A percentile compares a stretch with the other conserved stretches of the same genome.
Evolutionary conservation across 1,140 invertebrate species (phyloP).

Genomic region (Drosophila arawakana): DNA sequence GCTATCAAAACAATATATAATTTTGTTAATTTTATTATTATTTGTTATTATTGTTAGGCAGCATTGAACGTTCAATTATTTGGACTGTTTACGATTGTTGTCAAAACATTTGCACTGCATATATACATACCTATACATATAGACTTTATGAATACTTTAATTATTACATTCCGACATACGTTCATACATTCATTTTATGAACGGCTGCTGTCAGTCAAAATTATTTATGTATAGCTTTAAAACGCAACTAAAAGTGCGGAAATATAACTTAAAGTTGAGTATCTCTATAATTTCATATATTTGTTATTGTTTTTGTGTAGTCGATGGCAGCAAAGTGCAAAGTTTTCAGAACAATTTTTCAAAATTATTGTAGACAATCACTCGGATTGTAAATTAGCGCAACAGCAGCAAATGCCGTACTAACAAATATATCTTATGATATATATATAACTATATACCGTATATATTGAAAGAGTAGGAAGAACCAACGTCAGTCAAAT

Average conservation of each 20-base stretch:
- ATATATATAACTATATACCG: conserved; percentile 3
- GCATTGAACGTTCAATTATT: conserved; percentile 20
- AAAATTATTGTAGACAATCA: conserved; percentile 76
- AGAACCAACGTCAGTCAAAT: conserved; percentile 52
- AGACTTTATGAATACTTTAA: neutral
- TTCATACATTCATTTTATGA: conserved; percentile 54
- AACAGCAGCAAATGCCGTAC: conserved; percentile 12
- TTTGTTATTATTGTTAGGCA: conserved; percentile 14
- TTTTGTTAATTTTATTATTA: conserved; percentile 8
- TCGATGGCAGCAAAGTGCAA: conserved; percentile 55
- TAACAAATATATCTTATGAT: neutral
- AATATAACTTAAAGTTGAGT: conserved; percentile 67
- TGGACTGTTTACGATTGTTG: conserved; percentile 36
- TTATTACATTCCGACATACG: conserved; percentile 1
- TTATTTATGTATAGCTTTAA: conserved; percentile 56
- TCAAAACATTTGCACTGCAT: conserved; percentile 15
- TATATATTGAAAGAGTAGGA: conserved; percentile 23
- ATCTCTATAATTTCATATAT: conserved; percentile 16
- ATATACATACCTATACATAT: conserved; percentile 18
- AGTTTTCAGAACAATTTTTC: conserved; percentile 64
- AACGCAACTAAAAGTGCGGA: conserved; percentile 58
- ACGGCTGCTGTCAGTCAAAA: conserved; percentile 60
- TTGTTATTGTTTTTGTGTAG: conserved; percentile 9
- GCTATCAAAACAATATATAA: conserved; percentile 17
- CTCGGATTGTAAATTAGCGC: conserved; percentile 62